Base-by-base conservation (phyloP, 2,113 vertebrate genomes). In the Otis tarda region DNA sequence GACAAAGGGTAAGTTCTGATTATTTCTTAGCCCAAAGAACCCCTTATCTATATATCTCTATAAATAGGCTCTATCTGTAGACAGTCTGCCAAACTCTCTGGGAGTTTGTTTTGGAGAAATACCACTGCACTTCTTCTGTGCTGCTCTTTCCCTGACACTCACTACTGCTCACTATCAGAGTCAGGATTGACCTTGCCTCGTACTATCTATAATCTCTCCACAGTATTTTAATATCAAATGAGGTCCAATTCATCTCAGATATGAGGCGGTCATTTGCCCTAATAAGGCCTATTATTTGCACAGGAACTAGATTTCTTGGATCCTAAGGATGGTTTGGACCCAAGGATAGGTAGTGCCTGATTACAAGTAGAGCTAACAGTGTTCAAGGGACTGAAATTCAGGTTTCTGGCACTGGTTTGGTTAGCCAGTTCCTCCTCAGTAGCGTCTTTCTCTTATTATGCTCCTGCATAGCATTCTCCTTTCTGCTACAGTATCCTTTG, bases 281-380 rank as follows among this genome's bases (percentile, higher is more conserved):
- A 85, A 23, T 65, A 80, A 91, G 59, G 59, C 28, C 61, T 79
- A 20, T 88, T 95, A 93, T 67, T 86, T 93, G 50, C 47, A 94
- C 23, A 67, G 59, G 50, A 80, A 76, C 59, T 71, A 75, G 30
- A 78, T 74, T 21, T 50, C 27, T 90, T 67, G 63, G 37, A 37
- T 63, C 74, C 50, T 64, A 50, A 79, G 49, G 47, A 82, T 12
- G 14, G 41, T 70, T 93, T 5, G 3, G 28, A 82, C 59, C 9
- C 50, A 69, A 63, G 35, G 24, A 39, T 64, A 35, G 53, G 79
- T 76, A 90, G 13, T 78, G 60, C 52, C 37, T 37, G 52, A 79
- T 79, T 94, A 60, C 35, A 78, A n/a, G 57, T 22, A 75, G 33
- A 79, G 41, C 45, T 79, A 45, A 59, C n/a, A 67, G 24, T 2